Conservation (phyloP, 2,113 vertebrate genomes). For the Zosterops pallidus region DNA sequence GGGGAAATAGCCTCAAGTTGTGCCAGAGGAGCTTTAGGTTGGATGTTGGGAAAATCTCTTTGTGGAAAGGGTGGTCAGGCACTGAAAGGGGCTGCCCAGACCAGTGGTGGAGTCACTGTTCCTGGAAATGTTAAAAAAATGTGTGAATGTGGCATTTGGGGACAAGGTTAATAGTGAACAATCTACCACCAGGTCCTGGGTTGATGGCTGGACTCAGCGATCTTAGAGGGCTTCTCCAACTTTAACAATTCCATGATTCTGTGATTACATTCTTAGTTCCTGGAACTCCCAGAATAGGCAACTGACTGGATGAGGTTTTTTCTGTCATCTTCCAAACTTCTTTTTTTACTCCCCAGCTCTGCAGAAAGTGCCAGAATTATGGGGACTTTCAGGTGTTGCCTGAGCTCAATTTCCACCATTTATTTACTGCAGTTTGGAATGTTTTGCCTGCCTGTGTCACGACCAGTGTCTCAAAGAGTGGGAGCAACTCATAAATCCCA, state of each 20-base stretch:
- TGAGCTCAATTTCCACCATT: neutral
- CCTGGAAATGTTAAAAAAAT: neutral
- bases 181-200: neutral
- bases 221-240: neutral
- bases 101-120: neutral
- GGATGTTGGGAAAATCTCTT: neutral
- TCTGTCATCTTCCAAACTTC: neutral
- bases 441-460: neutral
- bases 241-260: neutral
- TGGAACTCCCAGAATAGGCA: neutral
- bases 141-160: neutral
- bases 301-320: neutral
- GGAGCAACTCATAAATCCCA: neutral
- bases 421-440: neutral
- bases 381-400: neutral
- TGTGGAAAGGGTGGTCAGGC: neutral
- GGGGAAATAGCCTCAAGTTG: neutral
- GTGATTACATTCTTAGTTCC: neutral
- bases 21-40: neutral
- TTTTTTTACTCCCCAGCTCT: neutral
- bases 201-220: neutral
- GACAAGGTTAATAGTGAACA: neutral
- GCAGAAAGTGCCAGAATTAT: neutral
- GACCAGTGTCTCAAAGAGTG: neutral
- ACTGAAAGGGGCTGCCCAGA: neutral